Base-by-base conservation (phyloP, 2,888 invertebrate genomes). In the Fragum sueziense region DNA sequence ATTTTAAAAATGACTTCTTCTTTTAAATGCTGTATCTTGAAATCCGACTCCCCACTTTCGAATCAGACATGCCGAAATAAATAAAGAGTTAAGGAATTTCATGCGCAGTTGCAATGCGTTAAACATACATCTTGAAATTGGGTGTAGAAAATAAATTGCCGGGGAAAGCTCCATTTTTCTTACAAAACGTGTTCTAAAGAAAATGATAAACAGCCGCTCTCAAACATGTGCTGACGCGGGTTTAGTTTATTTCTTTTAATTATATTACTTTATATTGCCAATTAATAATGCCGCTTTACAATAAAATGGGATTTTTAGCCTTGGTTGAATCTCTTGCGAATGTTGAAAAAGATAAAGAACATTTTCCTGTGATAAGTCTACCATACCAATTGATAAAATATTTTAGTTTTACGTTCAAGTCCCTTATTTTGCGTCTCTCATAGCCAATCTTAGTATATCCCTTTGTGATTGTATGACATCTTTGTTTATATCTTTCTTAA, bases 131-230 rank as follows among this genome's bases (percentile, higher is more conserved):
- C 27, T n/a, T 33, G 31, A 65, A 65, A 65, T 41, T 22, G 41
- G 25, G 65, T 37, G 33, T 41, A 65, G 65, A 65, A 65, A 65
- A 65, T 65, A 65, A 65, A 65, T 65, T 27, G 37, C 9, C 11
- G 27, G 25, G 22, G 22, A 4, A 33, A 65, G 25, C 3, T 14
- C 22, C 25, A 34, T 22, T 41, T 41, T 37, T 41, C 25, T 25
- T 34, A 41, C 9, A 27, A 34, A 37, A 65, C 65, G 65, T 41
- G 22, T 41, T 65, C n/a, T 25, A 65, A 65, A 65, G 41, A 41
- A 41, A n/a, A 65, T 41, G 65, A 65, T 65, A 34, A 65, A 65
- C 37, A 22, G 25, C 25, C 22, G 25, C 41, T 9, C 41, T 65
- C 65, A 65, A 25, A 41, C 20, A 17, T 41, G 65, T 25, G 37